phyloP scores from a whole-genome alignment of 2,113 vertebrate species.

The Paratilapia polleni region DNA sequence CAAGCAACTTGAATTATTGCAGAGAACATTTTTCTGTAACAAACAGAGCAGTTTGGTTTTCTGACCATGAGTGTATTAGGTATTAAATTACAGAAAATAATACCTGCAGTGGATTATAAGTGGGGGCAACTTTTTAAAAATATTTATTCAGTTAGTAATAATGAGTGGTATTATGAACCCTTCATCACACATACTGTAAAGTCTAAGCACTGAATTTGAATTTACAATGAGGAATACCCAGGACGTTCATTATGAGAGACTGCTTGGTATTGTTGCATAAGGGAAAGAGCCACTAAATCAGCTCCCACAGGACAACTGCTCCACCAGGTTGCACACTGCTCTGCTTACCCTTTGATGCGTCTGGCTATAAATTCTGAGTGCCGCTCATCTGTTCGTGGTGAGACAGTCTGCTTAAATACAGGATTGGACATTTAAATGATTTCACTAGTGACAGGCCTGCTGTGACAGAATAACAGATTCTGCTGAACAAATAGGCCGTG shows the following conservation, averaged over 20 bases:
- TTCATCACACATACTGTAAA: slow-evolving; percentile 42
- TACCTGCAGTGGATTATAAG: slow-evolving; percentile 24
- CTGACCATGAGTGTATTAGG: neutral
- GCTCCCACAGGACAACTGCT: slow-evolving; percentile 76
- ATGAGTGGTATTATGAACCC: slow-evolving; percentile 53
- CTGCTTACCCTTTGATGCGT: slow-evolving; percentile 66
- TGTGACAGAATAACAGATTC: slow-evolving; percentile 84
- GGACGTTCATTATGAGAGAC: slow-evolving; percentile 67
- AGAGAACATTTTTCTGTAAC: neutral
- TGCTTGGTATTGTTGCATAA: slow-evolving; percentile 76
- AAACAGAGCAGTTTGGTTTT: slow-evolving; percentile 21
- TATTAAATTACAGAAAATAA: slow-evolving; percentile 2
- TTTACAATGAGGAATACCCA: slow-evolving; percentile 72
- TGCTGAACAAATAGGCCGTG: slow-evolving; percentile 82
- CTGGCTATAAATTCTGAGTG: slow-evolving; percentile 74
- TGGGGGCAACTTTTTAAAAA: slow-evolving; percentile 2
- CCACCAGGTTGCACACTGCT: slow-evolving; percentile 72
- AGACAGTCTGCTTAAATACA: slow-evolving; percentile 83
- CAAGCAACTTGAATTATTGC: slow-evolving; percentile 56
- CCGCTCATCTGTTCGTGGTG: slow-evolving; percentile 78
- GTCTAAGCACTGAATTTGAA: slow-evolving; percentile 66
- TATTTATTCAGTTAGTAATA: slow-evolving; percentile 40
- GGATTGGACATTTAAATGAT: slow-evolving; percentile 83
- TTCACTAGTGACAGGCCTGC: slow-evolving; percentile 80
- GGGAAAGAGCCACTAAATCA: slow-evolving; percentile 68